Percentiles rank a stretch among this genome's conserved stretches.
phyloP scores from a whole-genome alignment of 2,797 vertebrate species.

The Aphelocoma californica region DNA sequence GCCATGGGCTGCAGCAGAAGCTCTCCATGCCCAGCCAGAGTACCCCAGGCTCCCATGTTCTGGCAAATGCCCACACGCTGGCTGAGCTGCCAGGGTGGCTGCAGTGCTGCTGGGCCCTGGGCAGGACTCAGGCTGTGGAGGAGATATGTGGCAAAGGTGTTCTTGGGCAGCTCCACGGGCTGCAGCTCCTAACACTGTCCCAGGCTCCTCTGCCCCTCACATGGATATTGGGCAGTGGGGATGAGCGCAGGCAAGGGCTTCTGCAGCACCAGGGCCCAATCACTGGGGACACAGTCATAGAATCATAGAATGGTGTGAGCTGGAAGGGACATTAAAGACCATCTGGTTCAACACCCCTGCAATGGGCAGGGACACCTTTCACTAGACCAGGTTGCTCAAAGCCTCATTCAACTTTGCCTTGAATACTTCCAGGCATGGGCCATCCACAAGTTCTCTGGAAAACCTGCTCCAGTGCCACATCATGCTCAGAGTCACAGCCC shows the following conservation, averaged over 20 bases:
- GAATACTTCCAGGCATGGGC: neutral
- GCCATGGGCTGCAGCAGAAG: neutral
- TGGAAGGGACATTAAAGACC: neutral
- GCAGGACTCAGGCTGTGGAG: neutral
- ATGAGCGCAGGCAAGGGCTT: neutral
- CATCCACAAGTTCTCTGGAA: neutral
- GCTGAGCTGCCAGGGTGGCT: neutral
- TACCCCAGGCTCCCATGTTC: neutral
- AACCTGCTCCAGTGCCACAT: neutral
- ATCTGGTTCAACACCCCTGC: neutral
- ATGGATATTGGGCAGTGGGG: neutral
- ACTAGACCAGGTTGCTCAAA: neutral
- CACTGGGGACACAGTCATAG: accelerated
- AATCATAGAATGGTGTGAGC: neutral
- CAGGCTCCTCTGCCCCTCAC: neutral
- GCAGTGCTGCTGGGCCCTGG: neutral
- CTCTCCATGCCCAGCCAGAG: neutral
- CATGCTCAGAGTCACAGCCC: neutral
- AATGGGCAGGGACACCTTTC: neutral
- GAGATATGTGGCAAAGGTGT: neutral
- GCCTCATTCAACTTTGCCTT: neutral
- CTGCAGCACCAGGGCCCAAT: neutral
- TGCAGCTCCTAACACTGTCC: neutral
- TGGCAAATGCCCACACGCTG: accelerated
- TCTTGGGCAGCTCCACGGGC: neutral